phyloP scores from a whole-genome alignment of 2,888 invertebrate species.

The Rhorus exstirpatorius region DNA sequence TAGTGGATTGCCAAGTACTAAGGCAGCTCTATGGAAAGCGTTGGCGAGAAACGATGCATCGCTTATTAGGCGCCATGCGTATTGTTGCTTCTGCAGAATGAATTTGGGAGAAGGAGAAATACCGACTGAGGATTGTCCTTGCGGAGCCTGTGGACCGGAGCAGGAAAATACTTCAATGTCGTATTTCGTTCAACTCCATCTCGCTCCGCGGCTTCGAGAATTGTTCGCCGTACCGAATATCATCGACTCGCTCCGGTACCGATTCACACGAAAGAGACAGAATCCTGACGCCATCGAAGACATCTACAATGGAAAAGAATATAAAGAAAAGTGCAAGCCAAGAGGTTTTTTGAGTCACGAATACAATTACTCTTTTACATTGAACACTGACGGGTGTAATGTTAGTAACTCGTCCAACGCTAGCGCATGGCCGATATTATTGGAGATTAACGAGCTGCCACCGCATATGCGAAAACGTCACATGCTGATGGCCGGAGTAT shows the following conservation, averaged over 20 bases:
- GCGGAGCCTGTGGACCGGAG: not conserved
- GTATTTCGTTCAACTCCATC: slow-evolving; percentile 24
- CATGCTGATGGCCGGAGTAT: slow-evolving; percentile 35
- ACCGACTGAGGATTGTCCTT: not conserved
- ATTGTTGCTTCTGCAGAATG: not conserved
- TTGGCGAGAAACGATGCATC: not conserved
- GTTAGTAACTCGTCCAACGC: slow-evolving; percentile 31
- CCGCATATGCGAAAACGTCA: slow-evolving; percentile 62
- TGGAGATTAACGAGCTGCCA: slow-evolving; percentile 59
- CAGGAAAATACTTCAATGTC: not conserved
- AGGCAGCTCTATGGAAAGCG: not conserved
- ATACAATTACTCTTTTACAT: slow-evolving; percentile 45
- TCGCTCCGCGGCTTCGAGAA: slow-evolving; percentile 7
- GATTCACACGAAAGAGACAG: slow-evolving; percentile 37
- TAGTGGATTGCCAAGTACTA: not conserved
- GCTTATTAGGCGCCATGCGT: not conserved
- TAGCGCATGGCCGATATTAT: slow-evolving; percentile 54
- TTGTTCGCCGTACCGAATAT: slow-evolving; percentile 10
- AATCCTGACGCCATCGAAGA: slow-evolving; percentile 37
- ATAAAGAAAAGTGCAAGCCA: slow-evolving; percentile 14
- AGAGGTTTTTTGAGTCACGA: slow-evolving; percentile 40
- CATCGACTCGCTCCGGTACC: slow-evolving; percentile 34
- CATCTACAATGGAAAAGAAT: slow-evolving; percentile 30
- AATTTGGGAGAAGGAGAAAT: not conserved
- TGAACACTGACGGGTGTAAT: slow-evolving; percentile 39